Evolutionary conservation across 1,140 invertebrate genomes (phyloP), one percentile per base, ranked within the genome.

Genomic region (Lanistes nyassanus): DNA sequence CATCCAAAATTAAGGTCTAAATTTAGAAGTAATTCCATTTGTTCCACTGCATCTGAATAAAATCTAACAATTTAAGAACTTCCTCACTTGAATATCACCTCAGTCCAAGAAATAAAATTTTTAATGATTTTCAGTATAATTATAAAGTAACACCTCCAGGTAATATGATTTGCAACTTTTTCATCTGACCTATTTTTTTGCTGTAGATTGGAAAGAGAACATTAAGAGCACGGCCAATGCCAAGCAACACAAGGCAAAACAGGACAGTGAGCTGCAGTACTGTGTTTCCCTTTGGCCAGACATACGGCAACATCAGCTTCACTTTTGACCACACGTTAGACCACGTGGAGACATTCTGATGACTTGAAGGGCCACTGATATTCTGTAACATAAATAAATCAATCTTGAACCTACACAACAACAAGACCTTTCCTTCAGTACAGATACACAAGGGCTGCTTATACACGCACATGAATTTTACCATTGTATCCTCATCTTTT

Each of bases 141-240:
- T n/a, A n/a, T n/a, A n/a, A n/a, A n/a, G n/a, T n/a, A n/a, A n/a
- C n/a, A n/a, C n/a, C n/a, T n/a, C n/a, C n/a, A n/a, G n/a, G n/a
- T n/a, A n/a, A n/a, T n/a, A n/a, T n/a, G n/a, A n/a, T n/a, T n/a
- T 2, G 56, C 47, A 56, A 37, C 21, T 76, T 66, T 21, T 47
- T 26, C 21, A 16, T 37, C 89, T 85, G 84, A 90, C 91, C 90
- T 85, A 99, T 98, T 81, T 93, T 91, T 90, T 97, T 97, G 89
- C 94, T 96, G 89, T 97, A 98, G 84, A 99, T 93, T 55, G 97
- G 97, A 42, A 98, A 95, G 89, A 94, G 96, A 23, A 99, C 90
- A 91, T 98, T 99, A 68, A 97, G 94, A n/a, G 93, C 92, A 84
- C 98, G 92, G 31, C 97, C 97, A 37, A 90, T 91, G 21, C 93